Evolutionary conservation across 2,888 invertebrate species (phyloP), one percentile per base, ranked within the genome.

Genomic region (Craniophora ligustri): DNA sequence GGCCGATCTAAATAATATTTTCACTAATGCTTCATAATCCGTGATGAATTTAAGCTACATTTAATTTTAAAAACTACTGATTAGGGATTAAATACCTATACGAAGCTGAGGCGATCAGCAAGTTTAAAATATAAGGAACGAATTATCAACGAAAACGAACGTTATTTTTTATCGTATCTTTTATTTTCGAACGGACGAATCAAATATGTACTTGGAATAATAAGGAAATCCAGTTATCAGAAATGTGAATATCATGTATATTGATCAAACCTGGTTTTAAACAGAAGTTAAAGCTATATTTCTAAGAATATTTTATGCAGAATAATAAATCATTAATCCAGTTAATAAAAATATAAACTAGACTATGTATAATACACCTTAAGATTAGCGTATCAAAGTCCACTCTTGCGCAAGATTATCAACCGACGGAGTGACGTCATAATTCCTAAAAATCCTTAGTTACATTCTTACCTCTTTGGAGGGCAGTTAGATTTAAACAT

Each of bases 101-200:
- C n/a, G n/a, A n/a, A n/a, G n/a, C n/a, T n/a, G n/a, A n/a, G n/a
- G n/a, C n/a, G n/a, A n/a, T n/a, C n/a, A n/a, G n/a, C n/a, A n/a
- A n/a, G n/a, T n/a, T n/a, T n/a, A n/a, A n/a, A n/a, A n/a, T n/a
- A n/a, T n/a, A n/a, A n/a, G n/a, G n/a, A n/a, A n/a, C n/a, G n/a
- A n/a, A n/a, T n/a, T 45, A 54, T 41, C 40, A 38, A 41, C 36
- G n/a, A 19, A 10, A 23, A 18, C 30, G 19, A 5, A 26, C 13
- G 7, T 10, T 47, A n/a, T 63, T 61, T 59, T 62, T 55, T 32
- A 19, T 15, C 0, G n/a, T 2, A 34, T 32, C 45, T 45, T 64
- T 57, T 62, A 62, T 64, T 57, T 62, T 57, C 64, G 64, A 65
- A 41, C 19, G 41, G 32, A 57, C 64, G 61, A 62, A 57, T 64